Evolutionary conservation across 1,140 invertebrate genomes (phyloP), one percentile per base, ranked within the genome.

Genomic region (Lordiphosa clarofinis): DNA sequence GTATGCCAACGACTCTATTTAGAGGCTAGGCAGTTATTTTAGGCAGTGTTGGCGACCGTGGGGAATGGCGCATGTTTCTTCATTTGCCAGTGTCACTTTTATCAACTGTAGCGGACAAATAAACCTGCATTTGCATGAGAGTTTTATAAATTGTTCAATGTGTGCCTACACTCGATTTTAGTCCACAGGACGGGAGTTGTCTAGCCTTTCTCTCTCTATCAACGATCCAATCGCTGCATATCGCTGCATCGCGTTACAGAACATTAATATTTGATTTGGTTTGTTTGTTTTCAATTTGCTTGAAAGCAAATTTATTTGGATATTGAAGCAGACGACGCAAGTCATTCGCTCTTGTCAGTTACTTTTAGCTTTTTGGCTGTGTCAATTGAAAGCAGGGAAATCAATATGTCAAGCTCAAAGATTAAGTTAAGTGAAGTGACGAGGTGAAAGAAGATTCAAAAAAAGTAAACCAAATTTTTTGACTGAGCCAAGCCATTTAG

Each of bases 271-370:
- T 82, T 82, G 78, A 82, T 55, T 75, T 82, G 57, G 59, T 56
- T 46, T 82, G 76, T 81, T 81, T 81, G 76, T 76, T 82, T 82
- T 82, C 82, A 75, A 82, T 82, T 76, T 82, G 49, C 68, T 69
- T 59, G 15, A 76, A 65, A 63, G 72, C 72, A 65, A 76, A 76
- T 82, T 60, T 82, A 61, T 65, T 60, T 65, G 67, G 72, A 72
- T 21, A 47, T 56, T 48, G 57, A 58, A 40, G 19, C 40, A 54
- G 55, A 55, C 40, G n/a, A 56, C 40, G 40, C 57, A 55, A 53
- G 42, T 48, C 36, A 53, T 19, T 47, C 24, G 39, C 24, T 28
- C 24, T 28, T 28, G 24, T 28, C 24, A 28, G 24, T 28, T 28
- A 6, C 24, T 28, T 7, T 28, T 28, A 28, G 24, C 24, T 28